Conservation (phyloP, 2,888 invertebrate species). For the Diplolepis rosae region DNA sequence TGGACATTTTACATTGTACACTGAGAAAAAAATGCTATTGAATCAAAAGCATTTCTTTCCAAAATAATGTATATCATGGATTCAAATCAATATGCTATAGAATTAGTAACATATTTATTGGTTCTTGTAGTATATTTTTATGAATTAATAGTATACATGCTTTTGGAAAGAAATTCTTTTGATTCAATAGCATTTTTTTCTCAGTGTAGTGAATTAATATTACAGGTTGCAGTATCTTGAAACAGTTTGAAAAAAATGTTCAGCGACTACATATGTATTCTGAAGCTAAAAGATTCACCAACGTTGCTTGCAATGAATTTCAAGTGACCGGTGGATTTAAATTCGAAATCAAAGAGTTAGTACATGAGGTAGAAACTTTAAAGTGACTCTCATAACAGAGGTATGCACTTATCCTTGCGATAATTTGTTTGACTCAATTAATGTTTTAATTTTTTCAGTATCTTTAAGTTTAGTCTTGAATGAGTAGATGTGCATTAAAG, state of each 20-base stretch:
- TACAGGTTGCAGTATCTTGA: background rate
- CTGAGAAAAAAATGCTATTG: too few relatives aligned
- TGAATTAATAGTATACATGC: too few relatives aligned
- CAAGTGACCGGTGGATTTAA: background rate
- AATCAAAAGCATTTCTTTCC: too few relatives aligned
- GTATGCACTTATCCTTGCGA: slow-evolving; percentile 11
- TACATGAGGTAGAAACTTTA: slow-evolving; percentile 3
- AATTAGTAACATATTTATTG: too few relatives aligned
- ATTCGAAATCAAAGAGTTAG: background rate
- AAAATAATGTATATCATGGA: too few relatives aligned
- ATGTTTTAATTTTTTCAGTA: background rate
- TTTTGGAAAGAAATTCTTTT: too few relatives aligned
- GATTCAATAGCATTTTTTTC: too few relatives aligned
- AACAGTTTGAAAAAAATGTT: background rate
- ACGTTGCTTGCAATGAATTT: background rate
- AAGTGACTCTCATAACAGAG: slow-evolving; percentile 32
- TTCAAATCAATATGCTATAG: too few relatives aligned
- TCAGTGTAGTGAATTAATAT: too few relatives aligned
- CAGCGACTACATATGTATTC: background rate
- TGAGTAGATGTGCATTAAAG: background rate
- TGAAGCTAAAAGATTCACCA: background rate
- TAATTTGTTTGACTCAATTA: slow-evolving; percentile 27
- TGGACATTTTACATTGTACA: background rate
- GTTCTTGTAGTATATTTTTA: too few relatives aligned
- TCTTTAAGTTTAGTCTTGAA: background rate